phyloP scores from a whole-genome alignment of 2,888 invertebrate species.

The Rosalia funebris region DNA sequence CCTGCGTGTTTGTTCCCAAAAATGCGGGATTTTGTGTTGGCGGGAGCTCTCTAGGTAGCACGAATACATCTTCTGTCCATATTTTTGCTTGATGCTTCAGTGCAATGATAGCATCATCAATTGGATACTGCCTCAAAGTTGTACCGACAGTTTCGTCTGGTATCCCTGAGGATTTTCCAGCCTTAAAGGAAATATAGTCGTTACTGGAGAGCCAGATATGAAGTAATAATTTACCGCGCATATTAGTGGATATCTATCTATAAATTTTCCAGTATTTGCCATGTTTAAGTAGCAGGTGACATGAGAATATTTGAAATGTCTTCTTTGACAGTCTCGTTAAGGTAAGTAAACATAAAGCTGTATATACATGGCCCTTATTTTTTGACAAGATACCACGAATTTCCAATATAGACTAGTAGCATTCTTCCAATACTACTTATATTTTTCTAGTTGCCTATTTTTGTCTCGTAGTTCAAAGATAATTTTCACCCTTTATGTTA shows the following conservation, averaged over 20 bases:
- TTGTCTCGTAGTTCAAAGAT: too few species aligned
- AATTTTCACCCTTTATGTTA: too few species aligned
- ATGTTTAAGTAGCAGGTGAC: conserved; percentile 41
- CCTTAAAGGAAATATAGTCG: too few species aligned
- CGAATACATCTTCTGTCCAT: conserved; percentile 44
- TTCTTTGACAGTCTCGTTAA: not conserved
- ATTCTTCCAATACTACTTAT: too few species aligned
- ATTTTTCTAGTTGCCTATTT: too few species aligned
- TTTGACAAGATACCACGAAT: too few species aligned
- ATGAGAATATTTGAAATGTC: not conserved
- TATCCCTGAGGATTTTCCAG: conserved; percentile 48
- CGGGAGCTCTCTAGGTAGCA: conserved; percentile 41
- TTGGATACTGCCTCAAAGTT: conserved; percentile 50
- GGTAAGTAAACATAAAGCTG: not conserved
- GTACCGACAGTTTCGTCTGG: conserved; percentile 44
- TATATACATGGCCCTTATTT: too few species aligned
- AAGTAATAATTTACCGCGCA: conserved; percentile 40
- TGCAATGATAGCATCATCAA: conserved; percentile 54
- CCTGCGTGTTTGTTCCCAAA: conserved; percentile 48
- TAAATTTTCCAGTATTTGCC: conserved; percentile 56
- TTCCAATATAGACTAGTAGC: too few species aligned
- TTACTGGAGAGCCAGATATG: too few species aligned
- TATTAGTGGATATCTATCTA: conserved; percentile 52
- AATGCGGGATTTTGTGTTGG: conserved; percentile 47
- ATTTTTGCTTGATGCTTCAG: conserved; percentile 53